phyloP scores from a whole-genome alignment of 2,888 invertebrate genomes.

The Atherix ibis region DNA sequence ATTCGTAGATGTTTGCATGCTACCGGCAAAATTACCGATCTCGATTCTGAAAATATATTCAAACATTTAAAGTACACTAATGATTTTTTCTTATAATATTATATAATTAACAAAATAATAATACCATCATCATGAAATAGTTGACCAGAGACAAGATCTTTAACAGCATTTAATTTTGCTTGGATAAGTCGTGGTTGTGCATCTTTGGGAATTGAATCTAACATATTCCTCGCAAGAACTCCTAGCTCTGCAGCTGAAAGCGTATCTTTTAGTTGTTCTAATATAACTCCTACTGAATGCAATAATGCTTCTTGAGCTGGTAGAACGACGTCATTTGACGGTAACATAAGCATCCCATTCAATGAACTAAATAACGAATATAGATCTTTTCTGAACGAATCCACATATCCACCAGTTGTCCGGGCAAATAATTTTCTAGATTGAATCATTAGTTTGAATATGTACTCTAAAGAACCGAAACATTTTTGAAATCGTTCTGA shows the following conservation, averaged over 20 bases:
- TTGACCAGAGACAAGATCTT: conserved; percentile 59
- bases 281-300: conserved; percentile 66
- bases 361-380: conserved; percentile 65
- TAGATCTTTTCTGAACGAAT: conserved; percentile 68
- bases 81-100: too few relatives aligned
- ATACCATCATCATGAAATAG: conserved; percentile 60
- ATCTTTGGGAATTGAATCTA: conserved; percentile 47
- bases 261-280: conserved; percentile 62
- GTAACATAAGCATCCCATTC: conserved; percentile 56
- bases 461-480: conserved; percentile 77
- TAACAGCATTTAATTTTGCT: conserved; percentile 68
- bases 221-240: conserved; percentile 58
- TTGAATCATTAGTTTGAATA: conserved; percentile 83
- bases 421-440: conserved; percentile 69
- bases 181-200: conserved; percentile 52
- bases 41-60: conserved; percentile 46
- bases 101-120: too few relatives aligned
- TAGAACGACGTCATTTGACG: conserved; percentile 55
- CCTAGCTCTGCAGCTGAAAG: conserved; percentile 62
- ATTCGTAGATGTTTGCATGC: conserved; percentile 73
- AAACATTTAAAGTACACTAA: neutral
- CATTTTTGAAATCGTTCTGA: conserved; percentile 84
- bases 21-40: conserved; percentile 65
- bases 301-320: conserved; percentile 69
- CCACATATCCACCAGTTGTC: conserved; percentile 78